These are phyloP conservation scores for Enteromius fasciolatus DNA, from an alignment of 2,797 vertebrate genomes.

Conservation along the genomic window DNA sequence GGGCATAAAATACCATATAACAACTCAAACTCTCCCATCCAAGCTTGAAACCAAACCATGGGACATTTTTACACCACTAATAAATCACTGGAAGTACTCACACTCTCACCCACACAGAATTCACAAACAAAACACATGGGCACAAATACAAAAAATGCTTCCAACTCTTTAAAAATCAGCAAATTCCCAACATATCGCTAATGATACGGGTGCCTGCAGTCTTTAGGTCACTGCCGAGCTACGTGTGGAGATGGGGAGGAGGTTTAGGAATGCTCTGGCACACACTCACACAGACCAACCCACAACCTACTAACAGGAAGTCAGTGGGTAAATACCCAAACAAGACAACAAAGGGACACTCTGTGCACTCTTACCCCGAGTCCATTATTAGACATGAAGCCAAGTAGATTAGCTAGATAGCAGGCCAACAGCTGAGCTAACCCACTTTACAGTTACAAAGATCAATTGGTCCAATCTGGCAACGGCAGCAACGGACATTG, in stretches of 20 bases:
- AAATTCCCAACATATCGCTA: constrained; percentile 21
- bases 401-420: constrained; percentile 15
- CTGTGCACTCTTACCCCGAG: constrained; percentile 14
- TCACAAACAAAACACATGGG: constrained; percentile 33
- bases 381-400: constrained; percentile 11
- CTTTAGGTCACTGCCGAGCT: constrained; percentile 21
- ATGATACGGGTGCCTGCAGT: constrained; percentile 13
- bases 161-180: not conserved
- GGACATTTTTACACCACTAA: not conserved
- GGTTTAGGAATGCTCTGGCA: constrained; percentile 37
- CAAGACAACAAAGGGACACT: constrained; percentile 32
- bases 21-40: constrained; percentile 17
- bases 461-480: constrained; percentile 46
- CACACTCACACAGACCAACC: not conserved
- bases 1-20: constrained; percentile 33
- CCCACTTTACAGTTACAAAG: constrained; percentile 16
- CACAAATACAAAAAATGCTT: not conserved
- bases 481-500: not conserved
- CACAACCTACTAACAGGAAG: not conserved
- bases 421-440: constrained; percentile 34
- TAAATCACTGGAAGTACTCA: constrained; percentile 25
- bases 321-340: constrained; percentile 28
- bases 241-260: not conserved
- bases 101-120: constrained; percentile 24
- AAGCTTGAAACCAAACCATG: constrained; percentile 1